phyloP scores from a whole-genome alignment of 1,140 invertebrate genomes.

The Drosophila quadrilineata region DNA sequence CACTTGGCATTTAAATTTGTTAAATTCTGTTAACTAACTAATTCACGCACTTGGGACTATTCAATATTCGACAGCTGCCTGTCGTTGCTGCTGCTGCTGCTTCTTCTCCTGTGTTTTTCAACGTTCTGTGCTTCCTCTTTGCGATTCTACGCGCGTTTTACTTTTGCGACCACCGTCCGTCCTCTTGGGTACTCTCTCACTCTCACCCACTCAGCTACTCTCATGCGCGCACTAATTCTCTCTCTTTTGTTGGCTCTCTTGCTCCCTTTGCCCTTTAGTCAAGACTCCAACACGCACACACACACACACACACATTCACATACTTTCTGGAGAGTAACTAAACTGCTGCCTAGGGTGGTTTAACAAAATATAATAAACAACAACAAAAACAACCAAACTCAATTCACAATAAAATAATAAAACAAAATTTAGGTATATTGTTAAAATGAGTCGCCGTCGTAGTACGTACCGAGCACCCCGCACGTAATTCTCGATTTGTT shows the following conservation, averaged over 20 bases:
- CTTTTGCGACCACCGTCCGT: constrained; percentile 33
- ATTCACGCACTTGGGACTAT: constrained; percentile 60
- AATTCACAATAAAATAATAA: constrained; percentile 9
- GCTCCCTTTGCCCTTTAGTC: background rate
- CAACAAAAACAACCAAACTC: constrained; percentile 6
- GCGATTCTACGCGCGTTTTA: constrained; percentile 61
- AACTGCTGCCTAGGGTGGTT: constrained; percentile 30
- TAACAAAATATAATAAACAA: constrained; percentile 7
- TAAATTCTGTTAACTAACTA: too few relatives aligned
- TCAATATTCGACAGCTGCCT: constrained; percentile 16
- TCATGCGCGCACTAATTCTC: constrained; percentile 22
- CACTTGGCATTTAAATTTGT: constrained; percentile 33
- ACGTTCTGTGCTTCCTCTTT: constrained; percentile 29
- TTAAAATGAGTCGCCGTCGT: constrained; percentile 22
- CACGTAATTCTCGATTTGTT: constrained; percentile 54
- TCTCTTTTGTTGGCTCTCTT: constrained; percentile 2
- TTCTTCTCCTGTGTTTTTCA: constrained; percentile 23
- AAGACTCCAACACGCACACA: background rate
- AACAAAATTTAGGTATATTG: constrained; percentile 12
- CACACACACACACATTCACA: too few relatives aligned
- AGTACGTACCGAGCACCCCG: constrained; percentile 31
- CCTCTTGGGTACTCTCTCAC: background rate
- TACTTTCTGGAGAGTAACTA: too few relatives aligned
- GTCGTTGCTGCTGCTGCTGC: constrained; percentile 11
- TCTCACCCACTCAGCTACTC: constrained; percentile 17